phyloP scores from a whole-genome alignment of 1,140 invertebrate species.

The Rhyacophila brunnea region DNA sequence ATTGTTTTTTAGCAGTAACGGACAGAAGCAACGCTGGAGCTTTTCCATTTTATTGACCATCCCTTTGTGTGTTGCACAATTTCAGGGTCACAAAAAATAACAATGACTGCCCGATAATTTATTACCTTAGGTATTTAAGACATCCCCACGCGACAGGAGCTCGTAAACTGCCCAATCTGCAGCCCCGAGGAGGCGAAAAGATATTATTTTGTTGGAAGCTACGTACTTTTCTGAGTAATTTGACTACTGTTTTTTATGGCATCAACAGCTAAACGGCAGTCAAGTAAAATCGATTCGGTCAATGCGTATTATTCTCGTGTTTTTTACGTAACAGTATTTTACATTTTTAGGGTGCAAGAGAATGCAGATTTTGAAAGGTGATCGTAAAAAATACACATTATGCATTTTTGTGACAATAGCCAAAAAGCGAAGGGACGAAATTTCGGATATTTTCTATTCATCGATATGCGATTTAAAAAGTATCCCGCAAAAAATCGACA shows the following conservation, averaged over 20 bases:
- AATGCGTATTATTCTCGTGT: constrained; percentile 11
- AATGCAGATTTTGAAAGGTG: constrained; percentile 24
- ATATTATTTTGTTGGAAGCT: neutral
- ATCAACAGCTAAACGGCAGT: constrained; percentile 11
- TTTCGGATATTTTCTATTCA: constrained; percentile 6
- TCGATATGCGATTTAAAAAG: neutral
- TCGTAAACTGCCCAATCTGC: constrained; percentile 7
- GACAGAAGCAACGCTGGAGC: neutral
- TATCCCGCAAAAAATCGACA: neutral
- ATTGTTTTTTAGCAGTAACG: no score
- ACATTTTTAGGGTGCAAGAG: constrained; percentile 13
- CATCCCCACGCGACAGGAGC: constrained; percentile 19
- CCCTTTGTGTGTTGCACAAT: constrained; percentile 8
- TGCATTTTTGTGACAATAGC: constrained; percentile 23
- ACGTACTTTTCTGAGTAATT: constrained; percentile 10
- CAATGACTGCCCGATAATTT: constrained; percentile 16
- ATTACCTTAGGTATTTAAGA: neutral
- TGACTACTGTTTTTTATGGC: constrained; percentile 15
- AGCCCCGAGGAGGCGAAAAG: neutral
- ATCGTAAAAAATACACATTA: constrained; percentile 15
- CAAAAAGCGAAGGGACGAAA: constrained; percentile 3
- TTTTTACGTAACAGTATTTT: constrained; percentile 16
- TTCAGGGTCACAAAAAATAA: constrained; percentile 6
- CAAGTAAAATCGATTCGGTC: constrained; percentile 19
- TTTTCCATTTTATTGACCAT: constrained; percentile 21